phyloP scores from a whole-genome alignment of 1,140 invertebrate species.

The Araneus ventricosus region DNA sequence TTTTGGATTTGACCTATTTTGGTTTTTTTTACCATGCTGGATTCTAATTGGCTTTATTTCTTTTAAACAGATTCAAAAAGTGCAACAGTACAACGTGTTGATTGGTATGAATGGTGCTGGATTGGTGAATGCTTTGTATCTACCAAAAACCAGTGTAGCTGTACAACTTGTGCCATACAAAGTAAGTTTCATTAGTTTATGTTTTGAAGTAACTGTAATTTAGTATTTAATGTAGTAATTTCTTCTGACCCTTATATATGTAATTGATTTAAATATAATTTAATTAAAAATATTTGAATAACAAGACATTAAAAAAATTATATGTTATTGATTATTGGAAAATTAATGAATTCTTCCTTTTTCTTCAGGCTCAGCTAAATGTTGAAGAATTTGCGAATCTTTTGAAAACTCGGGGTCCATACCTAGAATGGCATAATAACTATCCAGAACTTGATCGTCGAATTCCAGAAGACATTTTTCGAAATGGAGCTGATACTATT shows the following conservation, averaged over 20 bases:
- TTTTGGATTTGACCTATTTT: background rate
- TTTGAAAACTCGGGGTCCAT: constrained; percentile 74
- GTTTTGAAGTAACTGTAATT: background rate
- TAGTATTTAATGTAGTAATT: background rate
- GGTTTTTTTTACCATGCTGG: background rate
- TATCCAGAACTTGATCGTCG: constrained; percentile 65
- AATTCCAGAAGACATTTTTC: constrained; percentile 67
- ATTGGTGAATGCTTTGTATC: constrained; percentile 77
- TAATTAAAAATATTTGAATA: no score
- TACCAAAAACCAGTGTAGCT: constrained; percentile 75
- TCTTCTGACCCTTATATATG: no score
- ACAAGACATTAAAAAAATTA: background rate
- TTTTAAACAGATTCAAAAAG: constrained; percentile 75
- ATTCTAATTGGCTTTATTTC: background rate
- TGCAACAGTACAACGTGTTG: constrained; percentile 76
- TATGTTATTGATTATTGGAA: background rate
- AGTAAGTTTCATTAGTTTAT: constrained; percentile 47
- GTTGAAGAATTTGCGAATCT: constrained; percentile 74
- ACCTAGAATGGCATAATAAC: constrained; percentile 77
- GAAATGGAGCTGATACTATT: constrained; percentile 74
- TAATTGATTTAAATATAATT: no score
- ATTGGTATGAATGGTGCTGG: constrained; percentile 78
- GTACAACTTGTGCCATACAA: constrained; percentile 77
- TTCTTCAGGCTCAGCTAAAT: constrained; percentile 75
- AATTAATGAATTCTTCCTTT: background rate